A percentile compares a stretch with the other conserved stretches of the same genome.
Evolutionary conservation across 2,888 invertebrate species (phyloP).

Genomic region (Dromius quadrimaculatus): DNA sequence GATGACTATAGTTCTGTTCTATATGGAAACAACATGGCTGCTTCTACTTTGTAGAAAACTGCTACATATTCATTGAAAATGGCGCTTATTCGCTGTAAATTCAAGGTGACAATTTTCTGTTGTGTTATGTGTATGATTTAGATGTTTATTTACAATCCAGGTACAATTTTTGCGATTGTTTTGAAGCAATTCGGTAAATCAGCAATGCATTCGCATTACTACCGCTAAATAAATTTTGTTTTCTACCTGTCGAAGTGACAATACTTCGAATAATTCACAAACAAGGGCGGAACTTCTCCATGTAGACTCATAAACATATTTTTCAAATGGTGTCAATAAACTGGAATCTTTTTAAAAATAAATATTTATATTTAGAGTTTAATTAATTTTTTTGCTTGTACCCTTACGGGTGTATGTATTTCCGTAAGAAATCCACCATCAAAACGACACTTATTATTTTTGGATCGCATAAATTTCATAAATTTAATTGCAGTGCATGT

Average conservation of each 20-base stretch:
- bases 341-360: neutral
- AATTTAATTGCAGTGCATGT: slow-evolving; percentile 38
- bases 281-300: neutral
- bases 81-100: no score
- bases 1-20: no score
- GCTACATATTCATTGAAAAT: no score
- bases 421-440: slow-evolving; percentile 17
- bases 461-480: slow-evolving; percentile 44
- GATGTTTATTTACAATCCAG: slow-evolving; percentile 9
- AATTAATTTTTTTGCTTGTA: slow-evolving; percentile 9
- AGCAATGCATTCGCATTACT: slow-evolving; percentile 5
- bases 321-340: neutral
- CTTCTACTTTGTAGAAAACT: no score
- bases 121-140: no score
- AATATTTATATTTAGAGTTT: slow-evolving; percentile 18
- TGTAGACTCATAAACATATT: neutral
- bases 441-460: slow-evolving; percentile 40
- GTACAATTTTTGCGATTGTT: slow-evolving; percentile 6
- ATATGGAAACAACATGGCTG: no score
- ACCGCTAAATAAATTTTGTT: slow-evolving; percentile 31
- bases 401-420: neutral
- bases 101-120: no score
- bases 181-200: slow-evolving; percentile 26
- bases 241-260: slow-evolving; percentile 20
- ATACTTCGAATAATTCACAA: slow-evolving; percentile 17